Evolutionary conservation across 2,797 vertebrate genomes (phyloP), one percentile per base, ranked within the genome.

Genomic region (Poeciliopsis presidionis): DNA sequence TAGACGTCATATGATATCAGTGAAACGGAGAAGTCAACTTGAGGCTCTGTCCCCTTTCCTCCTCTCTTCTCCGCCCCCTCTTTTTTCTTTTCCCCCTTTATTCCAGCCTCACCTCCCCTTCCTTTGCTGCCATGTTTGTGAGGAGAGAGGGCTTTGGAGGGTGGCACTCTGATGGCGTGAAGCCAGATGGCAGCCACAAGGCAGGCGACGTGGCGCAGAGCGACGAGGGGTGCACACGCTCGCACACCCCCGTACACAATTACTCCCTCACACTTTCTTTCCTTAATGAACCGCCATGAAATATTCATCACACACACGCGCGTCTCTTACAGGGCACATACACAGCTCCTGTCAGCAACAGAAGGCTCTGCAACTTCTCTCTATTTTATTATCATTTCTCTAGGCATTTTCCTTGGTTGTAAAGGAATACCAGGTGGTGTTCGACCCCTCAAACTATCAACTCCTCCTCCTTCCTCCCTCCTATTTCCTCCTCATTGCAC

Each of bases 121-220:
- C 85, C 86, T 84, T 88, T 89, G 79, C 88, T 90, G 86, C 90
- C 90, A 91, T 95, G 93, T 93, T 93, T 92, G 91, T 80, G 65
- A 85, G 78, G 91, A 92, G 86, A 82, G 81, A 89, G 92, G 90
- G 93, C 94, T 94, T 88, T 88, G 93, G 92, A 95, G 92, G 93
- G 93, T 95, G 94, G 94, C 91, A 95, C 91, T 95, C 92, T 88
- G 82, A 93, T 95, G 95, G 95, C 94, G 93, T 93, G 92, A 93
- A 95, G 95, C 95, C 95, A 96, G 95, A 96, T 96, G 95, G 95
- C 95, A 95, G 94, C 94, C 94, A 95, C 95, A 95, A 95, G 94
- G 94, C 93, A 95, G 94, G 90, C 93, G 90, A 93, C 86, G 89
- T 93, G 89, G 93, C 85, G 91, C 91, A 89, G 92, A 91, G 90